Percentiles rank a stretch among this genome's conserved stretches.
These are phyloP conservation scores for Halocynthia roretzi DNA, from an alignment of 23 tunicate genomes.

Conservation along the genomic window DNA sequence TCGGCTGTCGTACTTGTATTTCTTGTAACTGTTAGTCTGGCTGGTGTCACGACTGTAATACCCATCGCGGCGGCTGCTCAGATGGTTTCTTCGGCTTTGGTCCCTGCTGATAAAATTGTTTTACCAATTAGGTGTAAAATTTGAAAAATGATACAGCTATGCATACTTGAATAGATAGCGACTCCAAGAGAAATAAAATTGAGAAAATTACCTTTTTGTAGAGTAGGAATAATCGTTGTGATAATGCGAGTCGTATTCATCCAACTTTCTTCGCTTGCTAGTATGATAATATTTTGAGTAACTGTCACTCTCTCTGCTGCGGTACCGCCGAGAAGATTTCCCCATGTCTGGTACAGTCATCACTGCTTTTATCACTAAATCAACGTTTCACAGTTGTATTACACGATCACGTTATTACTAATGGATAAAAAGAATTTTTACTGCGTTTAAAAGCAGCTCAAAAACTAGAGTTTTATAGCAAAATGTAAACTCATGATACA, in stretches of 20 bases:
- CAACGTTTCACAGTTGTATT: no score
- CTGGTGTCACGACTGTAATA: constrained; percentile 51
- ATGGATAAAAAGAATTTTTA: no score
- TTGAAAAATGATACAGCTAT: neutral
- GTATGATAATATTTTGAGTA: constrained; percentile 12
- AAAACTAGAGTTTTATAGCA: no score
- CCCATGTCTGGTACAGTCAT: constrained; percentile 87
- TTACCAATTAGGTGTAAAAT: neutral
- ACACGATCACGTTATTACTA: no score
- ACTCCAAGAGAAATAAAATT: neutral
- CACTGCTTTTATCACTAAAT: constrained; percentile 5
- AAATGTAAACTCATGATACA: no score
- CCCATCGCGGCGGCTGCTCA: constrained; percentile 21
- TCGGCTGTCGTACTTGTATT: constrained; percentile 5
- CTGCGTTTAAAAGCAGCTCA: no score
- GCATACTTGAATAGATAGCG: neutral
- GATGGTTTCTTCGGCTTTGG: constrained; percentile 23
- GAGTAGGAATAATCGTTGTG: constrained; percentile 29
- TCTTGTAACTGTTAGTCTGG: neutral
- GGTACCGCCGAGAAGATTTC: constrained; percentile 37
- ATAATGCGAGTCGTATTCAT: constrained; percentile 29
- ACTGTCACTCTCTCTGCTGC: constrained; percentile 70
- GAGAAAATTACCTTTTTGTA: neutral
- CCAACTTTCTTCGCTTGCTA: constrained; percentile 45
- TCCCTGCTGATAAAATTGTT: constrained; percentile 7